A percentile compares a stretch with the other conserved stretches of the same genome.
Evolutionary conservation across 2,797 vertebrate species (phyloP).

Genomic region (Antrozous pallidus): DNA sequence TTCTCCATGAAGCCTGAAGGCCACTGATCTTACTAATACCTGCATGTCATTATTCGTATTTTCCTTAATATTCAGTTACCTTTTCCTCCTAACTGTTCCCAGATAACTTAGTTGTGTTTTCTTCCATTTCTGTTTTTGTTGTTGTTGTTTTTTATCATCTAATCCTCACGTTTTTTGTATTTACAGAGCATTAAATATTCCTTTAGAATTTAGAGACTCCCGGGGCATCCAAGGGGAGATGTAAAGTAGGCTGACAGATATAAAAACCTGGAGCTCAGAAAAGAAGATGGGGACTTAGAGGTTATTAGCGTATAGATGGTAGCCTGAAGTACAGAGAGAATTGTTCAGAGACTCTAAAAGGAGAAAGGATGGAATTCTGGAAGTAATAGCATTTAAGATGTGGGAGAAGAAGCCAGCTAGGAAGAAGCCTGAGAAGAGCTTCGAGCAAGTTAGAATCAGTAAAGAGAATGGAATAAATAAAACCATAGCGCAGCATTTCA

Average conservation of each 20-base stretch:
- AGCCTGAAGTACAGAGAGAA: background rate
- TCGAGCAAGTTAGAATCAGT: background rate
- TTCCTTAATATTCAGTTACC: background rate
- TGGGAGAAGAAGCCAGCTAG: background rate
- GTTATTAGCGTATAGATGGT: background rate
- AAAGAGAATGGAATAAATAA: background rate
- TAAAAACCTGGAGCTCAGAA: background rate
- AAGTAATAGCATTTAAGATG: background rate
- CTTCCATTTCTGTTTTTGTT: background rate
- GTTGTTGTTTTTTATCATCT: background rate
- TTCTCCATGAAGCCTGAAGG: background rate
- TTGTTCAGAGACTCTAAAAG: background rate
- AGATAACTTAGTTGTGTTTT: background rate
- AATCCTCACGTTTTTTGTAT: background rate
- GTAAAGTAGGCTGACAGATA: background rate
- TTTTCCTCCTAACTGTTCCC: background rate
- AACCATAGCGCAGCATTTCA: background rate
- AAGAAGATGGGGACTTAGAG: background rate
- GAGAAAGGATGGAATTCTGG: background rate
- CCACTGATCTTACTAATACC: background rate
- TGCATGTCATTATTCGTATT: background rate
- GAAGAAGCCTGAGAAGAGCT: background rate
- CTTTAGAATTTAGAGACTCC: background rate
- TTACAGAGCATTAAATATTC: slow-evolving; percentile 14
- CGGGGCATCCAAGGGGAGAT: background rate